Evolutionary conservation across 2,113 vertebrate genomes (phyloP).

Genomic region (Psettodes erumei): DNA sequence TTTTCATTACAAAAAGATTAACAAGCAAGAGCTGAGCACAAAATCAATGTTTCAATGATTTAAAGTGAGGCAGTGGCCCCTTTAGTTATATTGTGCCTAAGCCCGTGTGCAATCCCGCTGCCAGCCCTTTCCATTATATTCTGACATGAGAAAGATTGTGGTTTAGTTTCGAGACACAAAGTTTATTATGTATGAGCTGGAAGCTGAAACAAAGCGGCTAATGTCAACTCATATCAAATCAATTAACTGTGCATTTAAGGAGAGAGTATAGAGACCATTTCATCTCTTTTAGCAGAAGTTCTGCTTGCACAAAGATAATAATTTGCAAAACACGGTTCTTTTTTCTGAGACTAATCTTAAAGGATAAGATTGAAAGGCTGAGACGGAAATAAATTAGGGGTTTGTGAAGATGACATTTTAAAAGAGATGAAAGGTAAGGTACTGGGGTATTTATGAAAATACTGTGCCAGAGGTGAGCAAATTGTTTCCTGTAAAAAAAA

Average conservation of each 20-base stretch:
- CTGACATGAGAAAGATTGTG: constrained; percentile 69
- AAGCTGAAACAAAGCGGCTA: constrained; percentile 58
- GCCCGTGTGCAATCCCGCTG: constrained; percentile 53
- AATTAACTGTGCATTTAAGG: constrained; percentile 34
- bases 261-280: neutral
- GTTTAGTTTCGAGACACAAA: constrained; percentile 60
- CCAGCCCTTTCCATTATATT: constrained; percentile 64
- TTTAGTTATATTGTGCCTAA: constrained; percentile 74
- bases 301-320: neutral
- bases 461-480: constrained; percentile 52
- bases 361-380: neutral
- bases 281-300: neutral
- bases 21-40: constrained; percentile 71
- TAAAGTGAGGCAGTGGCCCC: constrained; percentile 73
- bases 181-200: constrained; percentile 61
- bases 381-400: neutral
- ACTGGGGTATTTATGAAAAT: constrained; percentile 46
- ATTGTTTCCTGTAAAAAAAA: constrained; percentile 39
- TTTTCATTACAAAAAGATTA: constrained; percentile 79
- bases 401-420: constrained; percentile 4
- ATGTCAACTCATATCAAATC: constrained; percentile 43
- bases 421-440: constrained; percentile 12
- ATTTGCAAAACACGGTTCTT: neutral
- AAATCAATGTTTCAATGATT: constrained; percentile 83
- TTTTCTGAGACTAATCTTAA: neutral